Evolutionary conservation across 2,888 invertebrate genomes (phyloP).

Genomic region (Drosophila conformis): DNA sequence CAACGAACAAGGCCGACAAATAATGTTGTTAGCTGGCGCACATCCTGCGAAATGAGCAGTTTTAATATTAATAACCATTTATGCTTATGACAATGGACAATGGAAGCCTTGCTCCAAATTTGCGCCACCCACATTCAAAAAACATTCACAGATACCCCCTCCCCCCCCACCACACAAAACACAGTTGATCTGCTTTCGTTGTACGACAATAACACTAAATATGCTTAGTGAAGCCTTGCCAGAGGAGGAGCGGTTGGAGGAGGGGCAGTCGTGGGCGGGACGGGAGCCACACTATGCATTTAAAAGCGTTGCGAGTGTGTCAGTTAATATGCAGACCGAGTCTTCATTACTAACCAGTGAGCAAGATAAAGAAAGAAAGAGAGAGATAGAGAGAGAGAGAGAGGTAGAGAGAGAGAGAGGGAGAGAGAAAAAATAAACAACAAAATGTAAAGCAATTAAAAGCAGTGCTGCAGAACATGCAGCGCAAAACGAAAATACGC

Average conservation of each 20-base stretch:
- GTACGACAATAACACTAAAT: constrained; percentile 73
- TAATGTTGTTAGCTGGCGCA: constrained; percentile 52
- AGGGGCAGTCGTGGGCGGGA: not conserved
- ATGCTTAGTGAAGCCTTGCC: constrained; percentile 58
- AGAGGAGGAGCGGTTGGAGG: accelerated
- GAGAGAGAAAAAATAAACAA: constrained; percentile 59
- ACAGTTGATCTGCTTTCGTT: constrained; percentile 62
- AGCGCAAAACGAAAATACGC: constrained; percentile 71
- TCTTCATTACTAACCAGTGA: constrained; percentile 69
- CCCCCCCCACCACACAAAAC: not conserved
- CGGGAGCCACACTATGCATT: constrained; percentile 60
- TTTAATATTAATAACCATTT: constrained; percentile 79
- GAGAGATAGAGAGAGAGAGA: not conserved
- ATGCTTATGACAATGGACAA: constrained; percentile 75
- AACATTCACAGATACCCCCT: not conserved
- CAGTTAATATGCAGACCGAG: constrained; percentile 78
- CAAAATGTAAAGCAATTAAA: constrained; percentile 82
- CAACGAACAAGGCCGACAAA: constrained; percentile 45
- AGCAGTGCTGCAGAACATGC: constrained; percentile 70
- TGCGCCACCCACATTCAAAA: constrained; percentile 5
- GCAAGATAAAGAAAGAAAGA: not conserved
- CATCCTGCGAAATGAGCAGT: constrained; percentile 25
- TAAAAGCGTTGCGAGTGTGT: constrained; percentile 67
- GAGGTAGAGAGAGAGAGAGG: not conserved
- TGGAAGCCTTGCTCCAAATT: constrained; percentile 61